A percentile compares a stretch with the other conserved stretches of the same genome.
phyloP scores from a whole-genome alignment of 2,888 invertebrate species.

The Tetropium fuscum region DNA sequence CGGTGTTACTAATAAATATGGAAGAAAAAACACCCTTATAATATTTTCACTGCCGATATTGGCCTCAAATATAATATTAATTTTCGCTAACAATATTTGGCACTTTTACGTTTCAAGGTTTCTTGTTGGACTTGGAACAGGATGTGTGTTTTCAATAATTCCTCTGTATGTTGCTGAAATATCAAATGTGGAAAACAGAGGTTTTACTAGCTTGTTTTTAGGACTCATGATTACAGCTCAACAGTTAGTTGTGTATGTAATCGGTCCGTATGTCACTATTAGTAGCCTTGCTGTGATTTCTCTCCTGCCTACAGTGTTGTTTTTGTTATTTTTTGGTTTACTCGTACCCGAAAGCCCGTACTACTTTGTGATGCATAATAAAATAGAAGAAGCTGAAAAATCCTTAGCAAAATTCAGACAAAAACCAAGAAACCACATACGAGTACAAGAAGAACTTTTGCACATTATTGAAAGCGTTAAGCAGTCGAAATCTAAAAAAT shows the following conservation, averaged over 20 bases:
- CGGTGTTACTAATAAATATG: constrained; percentile 57
- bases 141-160: constrained; percentile 77
- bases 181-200: constrained; percentile 81
- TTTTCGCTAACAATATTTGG: constrained; percentile 41
- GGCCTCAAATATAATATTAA: constrained; percentile 60
- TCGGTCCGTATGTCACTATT: constrained; percentile 49
- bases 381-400: constrained; percentile 71
- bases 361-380: constrained; percentile 40
- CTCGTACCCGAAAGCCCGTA: constrained; percentile 51
- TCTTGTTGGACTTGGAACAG: constrained; percentile 74
- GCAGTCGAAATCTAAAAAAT: constrained; percentile 29
- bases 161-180: constrained; percentile 92
- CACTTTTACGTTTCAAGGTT: constrained; percentile 68
- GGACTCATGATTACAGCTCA: constrained; percentile 38
- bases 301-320: constrained; percentile 42
- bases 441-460: constrained; percentile 44
- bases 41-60: constrained; percentile 74
- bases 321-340: constrained; percentile 42
- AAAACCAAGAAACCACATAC: constrained; percentile 17
- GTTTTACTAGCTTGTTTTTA: constrained; percentile 59
- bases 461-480: constrained; percentile 37
- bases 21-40: constrained; percentile 77
- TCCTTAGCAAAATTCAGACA: constrained; percentile 72
- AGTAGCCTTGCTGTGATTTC: constrained; percentile 39
- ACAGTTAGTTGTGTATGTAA: constrained; percentile 38